phyloP scores from a whole-genome alignment of 2,797 vertebrate species.

The Acrocephalus scirpaceus region DNA sequence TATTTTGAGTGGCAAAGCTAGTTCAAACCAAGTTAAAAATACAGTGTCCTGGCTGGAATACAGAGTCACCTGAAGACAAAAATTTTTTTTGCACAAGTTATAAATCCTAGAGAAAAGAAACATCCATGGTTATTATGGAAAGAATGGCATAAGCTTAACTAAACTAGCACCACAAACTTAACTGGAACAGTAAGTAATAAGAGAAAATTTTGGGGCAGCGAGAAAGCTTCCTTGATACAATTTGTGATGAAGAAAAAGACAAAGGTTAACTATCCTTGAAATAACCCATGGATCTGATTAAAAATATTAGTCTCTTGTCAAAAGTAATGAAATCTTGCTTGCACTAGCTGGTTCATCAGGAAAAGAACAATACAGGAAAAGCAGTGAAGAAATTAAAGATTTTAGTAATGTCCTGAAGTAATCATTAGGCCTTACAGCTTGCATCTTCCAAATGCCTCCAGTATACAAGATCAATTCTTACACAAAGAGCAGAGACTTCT shows the following conservation, averaged over 20 bases:
- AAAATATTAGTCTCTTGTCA: neutral
- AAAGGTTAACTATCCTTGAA: neutral
- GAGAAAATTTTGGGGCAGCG: neutral
- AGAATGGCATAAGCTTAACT: neutral
- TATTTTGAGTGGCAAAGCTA: neutral
- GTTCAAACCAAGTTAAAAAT: neutral
- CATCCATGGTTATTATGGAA: neutral
- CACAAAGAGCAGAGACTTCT: neutral
- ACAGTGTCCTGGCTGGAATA: neutral
- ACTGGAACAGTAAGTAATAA: neutral
- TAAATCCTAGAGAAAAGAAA: neutral
- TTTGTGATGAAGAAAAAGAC: neutral
- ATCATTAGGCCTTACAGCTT: neutral
- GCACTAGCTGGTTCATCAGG: neutral
- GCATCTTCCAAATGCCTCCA: neutral
- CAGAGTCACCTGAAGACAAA: neutral
- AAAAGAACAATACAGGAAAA: neutral
- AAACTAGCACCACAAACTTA: neutral
- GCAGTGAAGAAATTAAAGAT: neutral
- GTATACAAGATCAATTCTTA: neutral
- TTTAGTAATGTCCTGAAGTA: neutral
- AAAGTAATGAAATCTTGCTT: neutral
- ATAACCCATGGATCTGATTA: neutral
- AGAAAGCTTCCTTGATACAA: neutral
- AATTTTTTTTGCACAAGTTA: neutral